Evolutionary conservation across 2,113 vertebrate species (phyloP).

Genomic region (Rhinopithecus roxellana): DNA sequence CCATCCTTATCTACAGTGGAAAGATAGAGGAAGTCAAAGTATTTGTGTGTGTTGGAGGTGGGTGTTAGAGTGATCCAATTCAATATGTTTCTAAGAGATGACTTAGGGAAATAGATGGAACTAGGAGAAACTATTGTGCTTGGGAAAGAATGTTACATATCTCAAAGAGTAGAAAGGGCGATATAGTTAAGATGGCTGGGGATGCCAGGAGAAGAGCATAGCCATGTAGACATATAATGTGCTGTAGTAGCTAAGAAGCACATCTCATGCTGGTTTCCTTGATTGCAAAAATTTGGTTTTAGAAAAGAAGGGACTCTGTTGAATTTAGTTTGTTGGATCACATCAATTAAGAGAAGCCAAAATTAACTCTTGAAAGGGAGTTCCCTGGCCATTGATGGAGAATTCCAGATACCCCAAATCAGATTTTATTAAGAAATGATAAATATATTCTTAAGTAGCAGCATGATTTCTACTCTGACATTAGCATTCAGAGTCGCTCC

Average conservation of each 20-base stretch:
- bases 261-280: background rate
- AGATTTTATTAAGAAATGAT: background rate
- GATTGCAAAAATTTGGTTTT: constrained; percentile 1
- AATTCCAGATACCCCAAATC: background rate
- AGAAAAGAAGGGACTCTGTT: background rate
- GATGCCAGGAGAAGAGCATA: background rate
- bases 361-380: background rate
- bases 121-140: background rate
- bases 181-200: background rate
- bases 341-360: constrained; percentile 8
- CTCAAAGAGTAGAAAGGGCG: background rate
- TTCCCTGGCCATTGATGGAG: background rate
- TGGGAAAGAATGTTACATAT: background rate
- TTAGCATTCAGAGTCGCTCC: background rate
- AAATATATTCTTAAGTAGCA: background rate
- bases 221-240: background rate
- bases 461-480: background rate
- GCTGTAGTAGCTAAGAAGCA: background rate
- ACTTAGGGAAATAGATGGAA: background rate
- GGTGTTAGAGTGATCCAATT: background rate
- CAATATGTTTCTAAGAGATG: background rate
- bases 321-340: constrained; percentile 8
- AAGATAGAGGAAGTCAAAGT: background rate
- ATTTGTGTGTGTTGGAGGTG: background rate
- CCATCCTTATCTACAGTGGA: background rate